Evolutionary conservation across 1,140 invertebrate genomes (phyloP), one percentile per base, ranked within the genome.

Genomic region (Apis mellifera): DNA sequence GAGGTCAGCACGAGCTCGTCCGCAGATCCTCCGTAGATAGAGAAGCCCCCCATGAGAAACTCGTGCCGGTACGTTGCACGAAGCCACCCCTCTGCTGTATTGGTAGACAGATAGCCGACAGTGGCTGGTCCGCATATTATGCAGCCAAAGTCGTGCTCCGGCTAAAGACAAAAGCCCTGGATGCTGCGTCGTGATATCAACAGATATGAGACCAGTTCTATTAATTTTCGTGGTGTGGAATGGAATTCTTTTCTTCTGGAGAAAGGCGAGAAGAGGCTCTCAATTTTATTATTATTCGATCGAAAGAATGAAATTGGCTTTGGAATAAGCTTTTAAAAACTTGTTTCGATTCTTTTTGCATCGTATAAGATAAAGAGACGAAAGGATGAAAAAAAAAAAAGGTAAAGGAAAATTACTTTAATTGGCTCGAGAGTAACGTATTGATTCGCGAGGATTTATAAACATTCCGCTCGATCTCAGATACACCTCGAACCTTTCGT

Each of bases 1-100:
- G 91, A 91, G 92, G 92, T 92, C 91, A 93, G 87, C 86, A 80
- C 88, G 91, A 90, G 89, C 87, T 86, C 79, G 75, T 84, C 80
- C 71, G 77, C 78, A 88, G 90, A 90, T 90, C 84, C 86, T 89
- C 74, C 76, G 78, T 32, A 89, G 91, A 92, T 91, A 91, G 82
- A 89, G 90, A 88, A 84, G 71, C 84, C 70, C 55, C 73, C 85
- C 75, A 87, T 88, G 90, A 89, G 89, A 81, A 91, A 90, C 88
- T 88, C 72, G 69, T 87, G 79, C 86, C 79, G 78, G 80, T 88
- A 86, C 60, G 74, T 84, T 26, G 65, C 79, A 79, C 57, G 79
- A 70, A 72, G 65, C 66, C 65, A 82, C 68, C 72, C 54, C 48
- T 76, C 76, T 84, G 83, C 2, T 32, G 2, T 88, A 88, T 88